Conservation (phyloP, 2,113 vertebrate genomes). For the Numenius arquata region DNA sequence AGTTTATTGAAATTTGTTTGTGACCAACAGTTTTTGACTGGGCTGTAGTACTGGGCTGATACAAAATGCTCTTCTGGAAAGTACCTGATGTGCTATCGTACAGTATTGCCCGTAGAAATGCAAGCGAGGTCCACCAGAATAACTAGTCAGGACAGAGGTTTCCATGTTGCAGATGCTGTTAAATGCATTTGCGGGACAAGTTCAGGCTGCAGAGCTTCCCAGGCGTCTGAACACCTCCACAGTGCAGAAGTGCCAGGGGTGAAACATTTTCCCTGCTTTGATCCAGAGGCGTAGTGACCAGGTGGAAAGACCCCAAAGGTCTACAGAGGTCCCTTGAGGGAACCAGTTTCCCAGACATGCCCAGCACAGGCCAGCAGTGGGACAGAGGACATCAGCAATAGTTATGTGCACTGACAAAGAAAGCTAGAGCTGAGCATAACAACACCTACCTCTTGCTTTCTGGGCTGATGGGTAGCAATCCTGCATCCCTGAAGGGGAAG, state of each 20-base stretch:
- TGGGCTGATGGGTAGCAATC: not conserved
- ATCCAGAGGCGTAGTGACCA: not conserved
- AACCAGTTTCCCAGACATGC: not conserved
- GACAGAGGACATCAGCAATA: not conserved
- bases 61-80: not conserved
- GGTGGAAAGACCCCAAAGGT: not conserved
- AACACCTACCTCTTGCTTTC: not conserved
- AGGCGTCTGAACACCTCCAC: not conserved
- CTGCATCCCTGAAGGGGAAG: not conserved
- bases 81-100: not conserved
- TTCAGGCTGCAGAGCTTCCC: not conserved
- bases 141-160: not conserved
- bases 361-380: accelerated
- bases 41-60: not conserved
- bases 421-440: not conserved
- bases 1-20: not conserved
- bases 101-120: not conserved
- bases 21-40: not conserved
- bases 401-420: not conserved
- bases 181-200: not conserved
- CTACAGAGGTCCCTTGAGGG: not conserved
- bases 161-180: not conserved
- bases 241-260: not conserved
- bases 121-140: not conserved
- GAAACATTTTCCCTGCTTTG: not conserved